Evolutionary conservation across 2,113 vertebrate genomes (phyloP), one percentile per base, ranked within the genome.

Genomic region (Psilopsiagon aurifrons): DNA sequence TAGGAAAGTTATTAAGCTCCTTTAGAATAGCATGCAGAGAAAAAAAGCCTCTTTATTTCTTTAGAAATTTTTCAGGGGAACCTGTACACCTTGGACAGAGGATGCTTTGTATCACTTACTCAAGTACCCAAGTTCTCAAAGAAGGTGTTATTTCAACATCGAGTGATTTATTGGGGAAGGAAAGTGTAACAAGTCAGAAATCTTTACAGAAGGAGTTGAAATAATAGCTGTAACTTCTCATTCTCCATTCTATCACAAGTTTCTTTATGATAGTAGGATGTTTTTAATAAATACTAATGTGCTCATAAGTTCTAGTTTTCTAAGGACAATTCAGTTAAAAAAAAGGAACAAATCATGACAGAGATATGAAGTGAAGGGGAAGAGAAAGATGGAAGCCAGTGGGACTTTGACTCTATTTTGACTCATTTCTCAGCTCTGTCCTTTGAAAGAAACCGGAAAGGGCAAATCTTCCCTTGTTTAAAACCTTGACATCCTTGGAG

Each of bases 191-290:
- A 90, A 79, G 63, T 37, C 27, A 95, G 54, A 93, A 90, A 59
- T 57, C 20, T 92, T 92, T 87, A 71, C 71, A 92, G 67, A 68
- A 75, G 25, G 51, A 47, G 4, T 93, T 20, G 78, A 94, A 94
- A 85, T 51, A 18, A 68, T 91, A 86, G 25, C 64, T 86, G 43
- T 66, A 86, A 75, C 60, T 73, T 96, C 96, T 94, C 25, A 85
- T 93, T 95, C 84, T 83, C 66, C 68, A 93, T 97, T 85, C 37
- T 88, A 86, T 97, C 74, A 14, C 37, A 68, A 76, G 11, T 73
- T 96, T 95, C 51, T 9, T 1, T 41, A 41, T 39, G 31, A 39
- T 7, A 39, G 39, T 91, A 94, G 27, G 62, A 31, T 3, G 1
- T 67, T 93, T 95, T 93, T 54, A 89, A 62, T 91, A 96, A 95